phyloP scores from a whole-genome alignment of 1,140 invertebrate species.

The Solen grandis region DNA sequence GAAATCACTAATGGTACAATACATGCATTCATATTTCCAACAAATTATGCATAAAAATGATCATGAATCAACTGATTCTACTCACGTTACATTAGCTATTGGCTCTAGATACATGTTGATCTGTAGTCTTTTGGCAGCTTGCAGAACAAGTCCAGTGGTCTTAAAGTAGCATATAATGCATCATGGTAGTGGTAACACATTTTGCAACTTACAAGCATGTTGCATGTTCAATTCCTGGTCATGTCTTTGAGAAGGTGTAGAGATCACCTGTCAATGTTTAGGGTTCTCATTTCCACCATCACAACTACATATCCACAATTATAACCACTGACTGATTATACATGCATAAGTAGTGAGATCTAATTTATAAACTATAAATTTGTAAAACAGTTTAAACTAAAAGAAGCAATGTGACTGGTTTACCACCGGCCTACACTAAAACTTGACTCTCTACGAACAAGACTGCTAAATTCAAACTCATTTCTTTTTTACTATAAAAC shows the following conservation, averaged over 20 bases:
- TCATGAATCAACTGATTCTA: neutral
- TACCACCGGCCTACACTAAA: too few species aligned
- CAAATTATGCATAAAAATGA: neutral
- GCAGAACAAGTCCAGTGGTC: slow-evolving; percentile 72
- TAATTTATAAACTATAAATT: too few species aligned
- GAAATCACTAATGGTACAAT: neutral
- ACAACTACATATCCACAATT: neutral
- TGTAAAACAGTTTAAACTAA: too few species aligned
- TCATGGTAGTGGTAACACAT: neutral
- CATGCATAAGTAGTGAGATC: too few species aligned
- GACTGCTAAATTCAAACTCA: too few species aligned
- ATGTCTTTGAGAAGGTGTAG: too few species aligned
- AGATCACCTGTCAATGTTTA: too few species aligned
- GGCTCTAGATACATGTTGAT: slow-evolving; percentile 68
- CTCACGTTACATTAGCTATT: slow-evolving; percentile 63
- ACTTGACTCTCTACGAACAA: too few species aligned
- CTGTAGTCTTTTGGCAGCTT: slow-evolving; percentile 71
- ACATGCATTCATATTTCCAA: neutral
- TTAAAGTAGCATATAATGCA: slow-evolving; percentile 16
- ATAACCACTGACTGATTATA: neutral
- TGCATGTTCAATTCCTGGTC: neutral
- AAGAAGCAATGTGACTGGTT: too few species aligned
- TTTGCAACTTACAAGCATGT: neutral
- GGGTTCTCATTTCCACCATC: neutral
- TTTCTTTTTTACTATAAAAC: too few species aligned